Evolutionary conservation across 2,113 vertebrate genomes (phyloP).

Genomic region (Pelobates fuscus): DNA sequence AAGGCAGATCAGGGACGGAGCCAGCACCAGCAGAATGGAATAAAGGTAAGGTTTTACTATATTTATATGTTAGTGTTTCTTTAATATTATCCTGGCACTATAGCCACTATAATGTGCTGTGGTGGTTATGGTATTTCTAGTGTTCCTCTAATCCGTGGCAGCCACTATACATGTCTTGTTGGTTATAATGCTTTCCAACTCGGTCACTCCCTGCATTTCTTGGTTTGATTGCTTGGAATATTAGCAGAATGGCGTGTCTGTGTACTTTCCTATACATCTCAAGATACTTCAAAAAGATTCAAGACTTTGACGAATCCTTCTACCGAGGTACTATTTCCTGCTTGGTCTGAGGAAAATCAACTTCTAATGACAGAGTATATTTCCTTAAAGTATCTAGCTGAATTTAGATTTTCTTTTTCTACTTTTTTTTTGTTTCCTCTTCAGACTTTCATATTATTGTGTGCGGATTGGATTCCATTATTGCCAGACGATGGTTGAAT

Average conservation of each 20-base stretch:
- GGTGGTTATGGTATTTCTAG: no score
- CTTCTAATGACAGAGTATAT: background rate
- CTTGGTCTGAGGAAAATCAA: background rate
- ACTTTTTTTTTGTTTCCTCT: slow-evolving; percentile 1
- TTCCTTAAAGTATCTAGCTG: background rate
- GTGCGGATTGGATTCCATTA: slow-evolving; percentile 92
- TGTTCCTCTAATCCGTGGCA: no score
- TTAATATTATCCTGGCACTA: no score
- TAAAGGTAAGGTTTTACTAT: no score
- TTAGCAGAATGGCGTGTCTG: background rate
- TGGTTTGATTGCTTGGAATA: no score
- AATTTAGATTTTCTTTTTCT: background rate
- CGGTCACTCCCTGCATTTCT: no score
- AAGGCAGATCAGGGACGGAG: no score
- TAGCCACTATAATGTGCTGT: no score
- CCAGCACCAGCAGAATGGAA: no score
- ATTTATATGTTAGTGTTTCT: no score
- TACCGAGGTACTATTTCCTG: slow-evolving; percentile 82
- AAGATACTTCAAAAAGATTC: slow-evolving; percentile 96
- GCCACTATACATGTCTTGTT: no score
- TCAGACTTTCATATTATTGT: slow-evolving; percentile 95
- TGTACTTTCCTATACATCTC: slow-evolving; percentile 54
- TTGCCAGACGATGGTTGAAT: slow-evolving; percentile 96
- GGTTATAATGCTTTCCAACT: no score
- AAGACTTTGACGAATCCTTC: slow-evolving; percentile 92